Evolutionary conservation across 2,888 invertebrate species (phyloP), one percentile per base, ranked within the genome.

Genomic region (Polymixis flavicincta): DNA sequence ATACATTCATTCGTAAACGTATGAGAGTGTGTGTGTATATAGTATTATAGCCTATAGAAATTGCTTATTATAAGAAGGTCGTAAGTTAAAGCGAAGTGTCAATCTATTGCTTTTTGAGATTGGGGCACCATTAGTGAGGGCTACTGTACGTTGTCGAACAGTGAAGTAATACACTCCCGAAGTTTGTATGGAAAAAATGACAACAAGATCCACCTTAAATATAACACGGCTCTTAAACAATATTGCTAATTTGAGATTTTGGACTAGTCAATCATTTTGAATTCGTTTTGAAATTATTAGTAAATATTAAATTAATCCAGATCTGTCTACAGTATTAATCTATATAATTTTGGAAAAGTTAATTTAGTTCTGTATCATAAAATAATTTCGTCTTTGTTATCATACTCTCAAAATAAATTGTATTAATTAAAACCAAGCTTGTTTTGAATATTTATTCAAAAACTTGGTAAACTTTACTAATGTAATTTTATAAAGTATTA

Each of bases 351-450:
- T 52, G 14, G 11, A 32, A 0, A 57, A 69, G 52, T 65, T 54
- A 65, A 78, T 72, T 65, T 57, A 57, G 48, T 66, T 69, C 3
- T 52, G 17, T 17, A 48, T 13, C 17, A 22, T 37, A 59, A 60
- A 57, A 71, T 65, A 25, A 72, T 67, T 72, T 68, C 17, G 42
- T 73, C 50, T 72, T 74, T 65, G 72, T 61, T 32, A 74, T 61
- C 64, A 83, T 66, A 77, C 71, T 85, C 17, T 8, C n/a, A 71
- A 68, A 74, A 75, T 82, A 68, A 74, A 75, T 82, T 65, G 67
- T 54, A 65, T 73, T 85, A 69, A 84, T 74, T 83, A 80, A 78
- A 71, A 78, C 73, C 59, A 63, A 75, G 71, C 82, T 68, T 50
- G 50, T 73, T 74, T 74, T 73, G 67, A 73, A 85, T 85, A 81